Conservation (phyloP, 2,888 invertebrate genomes). For the Halictus ligatus region DNA sequence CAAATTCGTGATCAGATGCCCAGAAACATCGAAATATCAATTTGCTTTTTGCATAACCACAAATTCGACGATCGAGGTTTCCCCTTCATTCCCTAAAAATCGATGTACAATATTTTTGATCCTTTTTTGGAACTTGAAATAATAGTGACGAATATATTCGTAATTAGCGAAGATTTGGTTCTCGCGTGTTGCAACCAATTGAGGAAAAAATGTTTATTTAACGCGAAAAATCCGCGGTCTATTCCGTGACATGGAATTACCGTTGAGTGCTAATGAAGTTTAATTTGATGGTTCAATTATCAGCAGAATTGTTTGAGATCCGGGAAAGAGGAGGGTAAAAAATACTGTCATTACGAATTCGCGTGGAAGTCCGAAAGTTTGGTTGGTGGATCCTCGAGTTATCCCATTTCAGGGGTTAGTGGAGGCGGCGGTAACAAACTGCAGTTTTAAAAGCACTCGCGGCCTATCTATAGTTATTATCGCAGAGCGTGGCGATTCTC, state of each 20-base stretch:
- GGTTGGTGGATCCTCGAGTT: neutral
- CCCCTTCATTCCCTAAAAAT: too few relatives aligned
- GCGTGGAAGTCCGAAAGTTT: neutral
- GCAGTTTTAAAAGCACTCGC: slow-evolving; percentile 29
- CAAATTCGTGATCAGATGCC: too few relatives aligned
- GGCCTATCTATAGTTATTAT: slow-evolving; percentile 30
- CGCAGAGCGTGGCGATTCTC: slow-evolving; percentile 20
- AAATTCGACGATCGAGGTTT: too few relatives aligned
- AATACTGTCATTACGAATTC: slow-evolving; percentile 8
- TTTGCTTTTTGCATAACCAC: too few relatives aligned
- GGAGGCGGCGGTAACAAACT: slow-evolving; percentile 24
- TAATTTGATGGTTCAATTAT: neutral
- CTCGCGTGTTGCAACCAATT: too few relatives aligned
- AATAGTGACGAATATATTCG: too few relatives aligned
- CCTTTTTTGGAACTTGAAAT: too few relatives aligned
- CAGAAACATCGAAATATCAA: too few relatives aligned
- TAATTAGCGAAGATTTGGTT: too few relatives aligned
- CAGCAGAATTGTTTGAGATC: neutral
- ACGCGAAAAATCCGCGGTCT: neutral
- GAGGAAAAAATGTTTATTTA: neutral
- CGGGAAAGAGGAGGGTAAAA: neutral
- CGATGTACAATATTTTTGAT: too few relatives aligned
- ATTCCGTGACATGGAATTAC: neutral
- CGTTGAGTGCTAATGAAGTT: neutral
- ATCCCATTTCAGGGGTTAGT: slow-evolving; percentile 10